A percentile compares a stretch with the other conserved stretches of the same genome.
These are phyloP conservation scores for Plestiodon gilberti DNA, from an alignment of 2,113 vertebrate genomes.

Conservation along the genomic window DNA sequence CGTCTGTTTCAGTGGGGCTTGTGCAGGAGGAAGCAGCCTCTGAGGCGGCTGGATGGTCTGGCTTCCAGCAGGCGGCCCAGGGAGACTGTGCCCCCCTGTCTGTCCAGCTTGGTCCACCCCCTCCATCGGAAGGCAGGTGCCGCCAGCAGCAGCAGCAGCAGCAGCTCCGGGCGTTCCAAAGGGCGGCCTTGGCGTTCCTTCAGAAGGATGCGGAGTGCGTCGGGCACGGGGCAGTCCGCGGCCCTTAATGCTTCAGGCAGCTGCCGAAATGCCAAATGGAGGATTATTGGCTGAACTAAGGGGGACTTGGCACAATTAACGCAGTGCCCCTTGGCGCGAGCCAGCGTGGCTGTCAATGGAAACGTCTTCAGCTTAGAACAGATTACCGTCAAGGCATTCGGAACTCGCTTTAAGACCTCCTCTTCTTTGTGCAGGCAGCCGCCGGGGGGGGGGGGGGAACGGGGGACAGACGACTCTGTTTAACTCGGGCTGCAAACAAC, in stretches of 20 bases:
- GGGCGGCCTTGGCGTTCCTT: conserved; percentile 12
- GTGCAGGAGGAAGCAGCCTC: too few species aligned
- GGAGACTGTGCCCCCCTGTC: neutral
- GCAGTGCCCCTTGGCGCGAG: neutral
- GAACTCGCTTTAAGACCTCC: conserved; percentile 27
- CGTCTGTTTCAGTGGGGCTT: too few species aligned
- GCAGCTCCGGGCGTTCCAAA: neutral
- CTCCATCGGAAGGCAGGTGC: conserved; percentile 15
- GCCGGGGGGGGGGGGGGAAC: neutral
- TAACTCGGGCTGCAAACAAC: neutral
- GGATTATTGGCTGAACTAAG: neutral
- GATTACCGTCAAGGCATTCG: conserved; percentile 33
- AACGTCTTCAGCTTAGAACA: conserved; percentile 38
- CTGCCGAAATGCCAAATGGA: neutral
- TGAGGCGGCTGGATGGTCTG: neutral
- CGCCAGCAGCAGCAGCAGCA: too few species aligned
- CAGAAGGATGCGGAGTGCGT: neutral
- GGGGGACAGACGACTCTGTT: too few species aligned
- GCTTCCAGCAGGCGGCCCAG: neutral
- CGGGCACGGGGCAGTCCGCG: neutral
- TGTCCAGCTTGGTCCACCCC: neutral
- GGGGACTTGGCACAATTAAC: neutral
- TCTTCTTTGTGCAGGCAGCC: conserved; percentile 17
- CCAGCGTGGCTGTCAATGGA: conserved; percentile 34
- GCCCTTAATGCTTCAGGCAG: neutral